These are phyloP conservation scores for Pelodytes ibericus DNA, from an alignment of 2,797 vertebrate species.

Conservation along the genomic window DNA sequence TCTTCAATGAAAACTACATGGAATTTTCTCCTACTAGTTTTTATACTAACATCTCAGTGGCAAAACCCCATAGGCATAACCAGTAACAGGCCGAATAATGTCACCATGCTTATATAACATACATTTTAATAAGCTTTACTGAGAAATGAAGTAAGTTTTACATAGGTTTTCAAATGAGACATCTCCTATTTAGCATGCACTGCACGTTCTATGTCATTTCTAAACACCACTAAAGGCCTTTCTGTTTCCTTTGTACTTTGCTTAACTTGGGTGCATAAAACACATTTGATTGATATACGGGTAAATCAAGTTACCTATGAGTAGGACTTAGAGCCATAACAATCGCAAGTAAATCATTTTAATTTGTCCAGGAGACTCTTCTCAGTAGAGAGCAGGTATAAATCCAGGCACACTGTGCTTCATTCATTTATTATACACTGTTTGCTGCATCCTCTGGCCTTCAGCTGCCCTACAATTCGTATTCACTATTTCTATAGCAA, in stretches of 20 bases:
- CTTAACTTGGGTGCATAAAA: slow-evolving; percentile 26
- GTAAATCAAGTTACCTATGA: slow-evolving; percentile 23
- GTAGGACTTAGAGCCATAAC: slow-evolving; percentile 38
- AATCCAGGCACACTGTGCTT: not conserved
- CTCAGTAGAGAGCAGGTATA: slow-evolving; percentile 16
- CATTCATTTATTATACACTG: slow-evolving; percentile 41
- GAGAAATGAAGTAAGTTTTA: too few species aligned
- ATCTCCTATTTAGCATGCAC: not conserved
- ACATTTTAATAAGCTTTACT: too few species aligned
- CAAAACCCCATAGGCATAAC: too few species aligned
- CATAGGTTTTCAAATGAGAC: not conserved
- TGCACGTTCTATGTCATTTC: too few species aligned
- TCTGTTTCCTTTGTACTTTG: slow-evolving; percentile 10
- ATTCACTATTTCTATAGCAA: slow-evolving; percentile 27
- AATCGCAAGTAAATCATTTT: slow-evolving; percentile 44
- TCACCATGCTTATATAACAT: too few species aligned
- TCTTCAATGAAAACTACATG: too few species aligned
- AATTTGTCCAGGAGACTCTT: slow-evolving; percentile 20
- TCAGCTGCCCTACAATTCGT: slow-evolving; percentile 51
- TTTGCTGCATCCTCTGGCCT: slow-evolving; percentile 36
- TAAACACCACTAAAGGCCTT: too few species aligned
- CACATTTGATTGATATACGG: slow-evolving; percentile 8
- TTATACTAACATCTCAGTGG: too few species aligned
- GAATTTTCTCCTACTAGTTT: too few species aligned
- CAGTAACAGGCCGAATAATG: too few species aligned